These are phyloP conservation scores for Himantopus leucocephalus DNA, from an alignment of 2,113 vertebrate genomes.

Conservation along the genomic window DNA sequence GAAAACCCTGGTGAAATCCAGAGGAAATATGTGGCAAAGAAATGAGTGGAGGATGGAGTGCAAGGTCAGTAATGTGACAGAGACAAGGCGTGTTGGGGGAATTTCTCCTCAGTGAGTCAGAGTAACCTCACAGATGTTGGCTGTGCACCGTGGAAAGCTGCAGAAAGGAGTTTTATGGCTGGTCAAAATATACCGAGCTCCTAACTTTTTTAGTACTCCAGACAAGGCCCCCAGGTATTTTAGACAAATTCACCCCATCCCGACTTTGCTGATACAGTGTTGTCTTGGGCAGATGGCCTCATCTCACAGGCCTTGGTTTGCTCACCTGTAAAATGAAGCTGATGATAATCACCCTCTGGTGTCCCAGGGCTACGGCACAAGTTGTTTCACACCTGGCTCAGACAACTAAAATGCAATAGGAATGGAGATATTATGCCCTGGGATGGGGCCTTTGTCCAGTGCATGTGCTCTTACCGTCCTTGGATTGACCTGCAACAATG, in stretches of 20 bases:
- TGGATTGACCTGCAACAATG: neutral
- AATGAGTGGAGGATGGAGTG: neutral
- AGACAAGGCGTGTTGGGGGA: neutral
- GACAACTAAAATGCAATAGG: neutral
- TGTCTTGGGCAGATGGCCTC: neutral
- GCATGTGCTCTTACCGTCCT: neutral
- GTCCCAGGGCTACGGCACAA: neutral
- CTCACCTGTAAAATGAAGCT: neutral
- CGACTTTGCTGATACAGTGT: neutral
- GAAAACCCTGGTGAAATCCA: neutral
- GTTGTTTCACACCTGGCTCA: neutral
- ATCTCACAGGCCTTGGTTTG: neutral
- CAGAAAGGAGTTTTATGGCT: neutral
- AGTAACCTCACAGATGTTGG: accelerated
- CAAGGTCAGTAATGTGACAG: neutral
- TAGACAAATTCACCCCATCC: neutral
- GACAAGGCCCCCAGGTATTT: neutral
- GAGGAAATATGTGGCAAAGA: neutral
- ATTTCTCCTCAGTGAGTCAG: neutral
- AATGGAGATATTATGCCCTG: neutral
- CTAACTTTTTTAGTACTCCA: neutral
- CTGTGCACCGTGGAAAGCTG: neutral
- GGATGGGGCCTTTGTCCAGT: neutral
- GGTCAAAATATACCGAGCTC: neutral
- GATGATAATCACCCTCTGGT: neutral